Conservation (phyloP, 2,113 vertebrate genomes). For the Chamaea fasciata region DNA sequence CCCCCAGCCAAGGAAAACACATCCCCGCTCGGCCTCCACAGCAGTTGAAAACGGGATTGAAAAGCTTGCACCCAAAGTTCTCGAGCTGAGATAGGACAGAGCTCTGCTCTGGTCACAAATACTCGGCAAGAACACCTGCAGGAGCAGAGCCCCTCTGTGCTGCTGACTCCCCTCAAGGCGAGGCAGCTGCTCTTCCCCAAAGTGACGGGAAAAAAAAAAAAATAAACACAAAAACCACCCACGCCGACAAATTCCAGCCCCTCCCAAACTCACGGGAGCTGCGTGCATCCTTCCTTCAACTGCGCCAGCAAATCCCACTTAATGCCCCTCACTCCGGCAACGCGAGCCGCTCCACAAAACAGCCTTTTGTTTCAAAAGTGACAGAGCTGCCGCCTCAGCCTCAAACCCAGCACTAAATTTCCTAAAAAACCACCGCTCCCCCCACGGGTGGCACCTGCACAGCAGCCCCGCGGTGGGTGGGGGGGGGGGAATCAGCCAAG, state of each 20-base stretch:
- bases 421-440: not conserved
- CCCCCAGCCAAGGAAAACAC: not conserved
- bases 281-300: not conserved
- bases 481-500: not conserved
- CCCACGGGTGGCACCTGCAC: not conserved
- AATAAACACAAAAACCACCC: not conserved
- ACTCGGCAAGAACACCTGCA: not conserved
- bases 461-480: not conserved
- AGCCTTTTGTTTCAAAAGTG: not conserved
- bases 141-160: not conserved
- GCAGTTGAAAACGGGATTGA: fast-evolving
- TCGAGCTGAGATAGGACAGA: fast-evolving
- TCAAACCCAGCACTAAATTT: not conserved
- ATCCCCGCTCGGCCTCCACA: not conserved
- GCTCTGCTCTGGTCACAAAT: not conserved
- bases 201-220: not conserved
- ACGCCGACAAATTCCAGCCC: not conserved
- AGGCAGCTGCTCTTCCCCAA: not conserved
- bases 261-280: not conserved
- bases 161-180: not conserved
- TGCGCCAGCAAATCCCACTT: conserved; percentile 17
- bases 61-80: not conserved
- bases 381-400: not conserved
- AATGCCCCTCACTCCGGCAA: conserved; percentile 2
- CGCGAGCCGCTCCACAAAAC: not conserved